Percentiles rank a stretch among this genome's conserved stretches.
Conservation (phyloP, 2,888 invertebrate species). For the Dasypolia templi region DNA sequence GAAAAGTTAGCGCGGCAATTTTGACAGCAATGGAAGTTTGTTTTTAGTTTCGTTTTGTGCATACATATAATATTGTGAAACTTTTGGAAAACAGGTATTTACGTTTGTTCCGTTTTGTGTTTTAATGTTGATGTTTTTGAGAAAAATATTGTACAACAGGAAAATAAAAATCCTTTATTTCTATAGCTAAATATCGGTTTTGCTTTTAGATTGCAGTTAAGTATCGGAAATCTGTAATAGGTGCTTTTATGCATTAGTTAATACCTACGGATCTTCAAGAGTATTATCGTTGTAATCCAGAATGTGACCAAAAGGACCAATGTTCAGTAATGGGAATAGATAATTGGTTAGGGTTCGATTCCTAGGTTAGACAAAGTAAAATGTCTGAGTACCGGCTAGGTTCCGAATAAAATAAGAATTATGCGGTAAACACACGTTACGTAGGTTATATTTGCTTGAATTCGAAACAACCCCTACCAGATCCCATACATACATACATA, state of each 20-base stretch:
- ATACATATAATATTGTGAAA: slow-evolving; percentile 48
- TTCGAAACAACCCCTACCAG: background rate
- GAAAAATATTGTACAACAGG: background rate
- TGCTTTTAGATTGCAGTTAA: background rate
- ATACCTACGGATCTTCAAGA: background rate
- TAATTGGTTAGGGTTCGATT: background rate
- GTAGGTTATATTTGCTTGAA: background rate
- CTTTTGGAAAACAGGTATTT: slow-evolving; percentile 47
- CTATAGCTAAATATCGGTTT: background rate
- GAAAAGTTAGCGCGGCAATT: slow-evolving; percentile 71
- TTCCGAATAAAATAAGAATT: too few relatives aligned
- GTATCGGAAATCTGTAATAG: background rate
- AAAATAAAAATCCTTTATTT: background rate
- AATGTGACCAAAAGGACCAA: background rate
- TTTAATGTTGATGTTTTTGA: background rate
- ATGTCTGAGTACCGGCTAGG: too few relatives aligned
- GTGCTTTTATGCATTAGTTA: background rate
- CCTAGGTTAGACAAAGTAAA: background rate
- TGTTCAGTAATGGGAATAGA: background rate
- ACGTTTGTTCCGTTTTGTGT: slow-evolving; percentile 13
- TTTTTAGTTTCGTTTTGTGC: slow-evolving; percentile 60
- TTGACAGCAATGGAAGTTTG: slow-evolving; percentile 64
- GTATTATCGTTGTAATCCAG: background rate
- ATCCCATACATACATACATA: background rate
- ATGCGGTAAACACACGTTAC: background rate